Evolutionary conservation across 2,797 vertebrate genomes (phyloP), one percentile per base, ranked within the genome.

Genomic region (Darevskia mixta): DNA sequence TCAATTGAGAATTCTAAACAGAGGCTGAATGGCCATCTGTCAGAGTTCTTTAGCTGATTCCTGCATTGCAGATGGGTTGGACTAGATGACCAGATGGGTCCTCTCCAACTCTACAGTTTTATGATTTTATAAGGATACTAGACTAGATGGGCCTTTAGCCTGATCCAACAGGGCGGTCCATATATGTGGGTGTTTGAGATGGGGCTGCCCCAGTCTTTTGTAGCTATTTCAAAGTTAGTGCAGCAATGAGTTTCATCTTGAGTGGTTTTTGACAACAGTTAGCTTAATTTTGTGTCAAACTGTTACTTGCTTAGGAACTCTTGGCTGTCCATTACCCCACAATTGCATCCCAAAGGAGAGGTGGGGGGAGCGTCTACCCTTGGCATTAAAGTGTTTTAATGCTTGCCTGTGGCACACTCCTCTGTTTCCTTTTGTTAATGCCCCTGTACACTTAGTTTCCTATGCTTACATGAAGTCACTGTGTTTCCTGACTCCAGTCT

Each of bases 401-500:
- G 38, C 38, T 66, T 64, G 58, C 67, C 83, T 66, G 11, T 67
- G 71, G 79, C 72, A 85, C 61, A 49, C 58, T 85, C 71, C 78
- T 23, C 69, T 49, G 41, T 32, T 85, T 75, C 83, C 58, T 85
- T 85, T 85, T 67, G 83, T 80, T 89, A 20, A 89, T 15, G 4
- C 66, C 8, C 20, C 11, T 80, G 77, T 66, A 64, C 67, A 32
- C 38, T 88, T 35, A 64, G 38, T 85, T 88, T 85, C 87, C 61
- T 85, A 75, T 64, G 55, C 73, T 85, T 55, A 72, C 67, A 88
- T 80, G 67, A 85, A 88, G 35, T 88, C 82, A n/a, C 43, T 55
- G n/a, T 67, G 58, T 80, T 89, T 76, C 78, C 71, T 81, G 78
- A 89, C 69, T 85, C 83, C 61, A 77, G 71, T 81, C 78, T 85